These are phyloP conservation scores for Theristicus caerulescens DNA, from an alignment of 2,113 vertebrate species.

Conservation along the genomic window DNA sequence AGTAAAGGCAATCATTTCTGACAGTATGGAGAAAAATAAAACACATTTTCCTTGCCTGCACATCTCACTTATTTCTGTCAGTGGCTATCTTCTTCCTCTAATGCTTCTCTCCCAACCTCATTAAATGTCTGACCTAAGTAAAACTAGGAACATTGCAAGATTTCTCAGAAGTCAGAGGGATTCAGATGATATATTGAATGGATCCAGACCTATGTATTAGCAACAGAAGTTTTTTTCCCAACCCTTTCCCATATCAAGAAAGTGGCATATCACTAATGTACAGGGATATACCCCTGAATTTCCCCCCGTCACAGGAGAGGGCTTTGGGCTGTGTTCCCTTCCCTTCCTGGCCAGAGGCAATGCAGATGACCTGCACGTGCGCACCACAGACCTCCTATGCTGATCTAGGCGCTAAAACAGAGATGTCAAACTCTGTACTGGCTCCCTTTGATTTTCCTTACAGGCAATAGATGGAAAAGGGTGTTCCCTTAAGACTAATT, in stretches of 20 bases:
- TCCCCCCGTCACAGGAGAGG: neutral
- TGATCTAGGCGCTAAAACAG: neutral
- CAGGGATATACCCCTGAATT: too few species aligned
- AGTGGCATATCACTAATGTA: neutral
- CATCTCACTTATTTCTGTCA: neutral
- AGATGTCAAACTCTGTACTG: neutral
- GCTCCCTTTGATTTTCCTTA: neutral
- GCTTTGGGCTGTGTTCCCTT: neutral
- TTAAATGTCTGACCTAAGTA: neutral
- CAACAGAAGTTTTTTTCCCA: neutral
- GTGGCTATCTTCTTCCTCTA: neutral
- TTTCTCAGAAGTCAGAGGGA: neutral
- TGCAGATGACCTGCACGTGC: neutral
- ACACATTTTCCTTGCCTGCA: neutral
- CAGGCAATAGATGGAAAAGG: neutral
- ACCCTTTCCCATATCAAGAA: neutral
- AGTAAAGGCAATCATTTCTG: conserved; percentile 39
- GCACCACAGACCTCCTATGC: neutral
- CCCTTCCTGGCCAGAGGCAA: too few species aligned
- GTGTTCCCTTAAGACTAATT: neutral
- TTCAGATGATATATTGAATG: rapidly evolving
- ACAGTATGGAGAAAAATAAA: conserved; percentile 6
- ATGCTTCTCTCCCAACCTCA: neutral
- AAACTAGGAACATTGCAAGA: neutral
- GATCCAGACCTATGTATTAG: neutral